Conservation (phyloP, 2,888 invertebrate genomes). For the Lithophane semibrunnea region DNA sequence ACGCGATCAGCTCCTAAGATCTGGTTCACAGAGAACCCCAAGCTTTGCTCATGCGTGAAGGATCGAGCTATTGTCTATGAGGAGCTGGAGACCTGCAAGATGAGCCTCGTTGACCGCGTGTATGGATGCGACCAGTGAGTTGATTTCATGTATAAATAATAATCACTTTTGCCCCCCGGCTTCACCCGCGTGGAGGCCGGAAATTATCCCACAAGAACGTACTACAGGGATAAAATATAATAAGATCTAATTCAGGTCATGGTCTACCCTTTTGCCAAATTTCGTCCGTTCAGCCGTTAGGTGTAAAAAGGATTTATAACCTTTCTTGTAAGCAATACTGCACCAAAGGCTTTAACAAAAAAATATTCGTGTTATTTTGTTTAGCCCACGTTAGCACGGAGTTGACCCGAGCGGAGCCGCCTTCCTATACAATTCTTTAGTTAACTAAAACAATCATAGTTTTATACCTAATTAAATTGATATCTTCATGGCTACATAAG, state of each 20-base stretch:
- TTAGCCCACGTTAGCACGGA: not conserved
- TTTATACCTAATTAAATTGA: not conserved
- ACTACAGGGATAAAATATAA: not conserved
- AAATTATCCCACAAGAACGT: not conserved
- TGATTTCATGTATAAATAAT: not conserved
- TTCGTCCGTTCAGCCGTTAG: not conserved
- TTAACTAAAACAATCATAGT: not conserved
- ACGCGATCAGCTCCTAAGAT: slow-evolving; percentile 79
- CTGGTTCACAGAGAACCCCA: slow-evolving; percentile 84
- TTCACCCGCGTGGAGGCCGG: not conserved
- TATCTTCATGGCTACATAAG: not conserved
- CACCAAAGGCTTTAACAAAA: not conserved
- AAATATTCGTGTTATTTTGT: not conserved
- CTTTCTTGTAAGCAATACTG: not conserved
- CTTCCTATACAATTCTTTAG: not conserved
- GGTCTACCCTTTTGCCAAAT: not conserved
- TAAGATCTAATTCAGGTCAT: not conserved
- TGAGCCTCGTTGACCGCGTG: slow-evolving; percentile 81
- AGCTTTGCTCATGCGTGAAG: slow-evolving; percentile 84
- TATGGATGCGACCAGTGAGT: slow-evolving; percentile 86
- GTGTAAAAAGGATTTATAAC: not conserved
- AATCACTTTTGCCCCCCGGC: not conserved
- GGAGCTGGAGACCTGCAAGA: slow-evolving; percentile 85
- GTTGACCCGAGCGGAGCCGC: not conserved
- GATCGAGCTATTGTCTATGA: slow-evolving; percentile 83